Evolutionary conservation across 1,140 invertebrate genomes (phyloP).

Genomic region (Bombus confusus): DNA sequence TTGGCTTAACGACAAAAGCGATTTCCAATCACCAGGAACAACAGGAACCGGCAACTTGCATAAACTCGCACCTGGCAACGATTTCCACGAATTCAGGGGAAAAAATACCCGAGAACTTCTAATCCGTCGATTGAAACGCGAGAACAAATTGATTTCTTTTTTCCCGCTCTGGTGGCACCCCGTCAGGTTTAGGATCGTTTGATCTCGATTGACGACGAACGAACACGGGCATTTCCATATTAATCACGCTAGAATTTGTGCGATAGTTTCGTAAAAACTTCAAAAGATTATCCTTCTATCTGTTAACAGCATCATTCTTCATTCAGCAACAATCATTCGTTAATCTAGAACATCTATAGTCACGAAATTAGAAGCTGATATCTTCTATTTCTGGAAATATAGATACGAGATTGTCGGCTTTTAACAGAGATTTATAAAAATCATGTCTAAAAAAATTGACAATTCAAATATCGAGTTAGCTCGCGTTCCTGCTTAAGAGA

Average conservation of each 20-base stretch:
- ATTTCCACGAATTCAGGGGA: neutral
- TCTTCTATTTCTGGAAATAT: too few species aligned
- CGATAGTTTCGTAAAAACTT: neutral
- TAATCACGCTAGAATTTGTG: neutral
- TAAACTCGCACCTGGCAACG: conserved; percentile 44
- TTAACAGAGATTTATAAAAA: too few species aligned
- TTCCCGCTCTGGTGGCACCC: neutral
- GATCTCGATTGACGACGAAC: neutral
- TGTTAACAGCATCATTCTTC: too few species aligned
- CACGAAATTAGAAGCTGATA: too few species aligned
- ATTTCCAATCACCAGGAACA: conserved; percentile 68
- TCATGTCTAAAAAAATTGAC: too few species aligned
- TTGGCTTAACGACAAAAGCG: conserved; percentile 70
- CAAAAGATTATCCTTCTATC: neutral
- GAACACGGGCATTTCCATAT: neutral
- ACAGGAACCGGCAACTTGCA: conserved; percentile 50
- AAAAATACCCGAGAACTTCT: conserved; percentile 9
- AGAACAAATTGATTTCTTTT: conserved; percentile 32
- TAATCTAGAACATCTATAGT: too few species aligned
- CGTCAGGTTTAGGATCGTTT: neutral
- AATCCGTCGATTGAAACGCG: conserved; percentile 29
- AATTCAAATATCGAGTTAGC: too few species aligned
- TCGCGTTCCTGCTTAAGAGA: too few species aligned
- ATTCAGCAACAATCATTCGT: too few species aligned
- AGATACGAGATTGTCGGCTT: too few species aligned